Percentiles rank a stretch among this genome's conserved stretches.
These are phyloP conservation scores for Sphaeramia orbicularis DNA, from an alignment of 2,797 vertebrate genomes.

Conservation along the genomic window DNA sequence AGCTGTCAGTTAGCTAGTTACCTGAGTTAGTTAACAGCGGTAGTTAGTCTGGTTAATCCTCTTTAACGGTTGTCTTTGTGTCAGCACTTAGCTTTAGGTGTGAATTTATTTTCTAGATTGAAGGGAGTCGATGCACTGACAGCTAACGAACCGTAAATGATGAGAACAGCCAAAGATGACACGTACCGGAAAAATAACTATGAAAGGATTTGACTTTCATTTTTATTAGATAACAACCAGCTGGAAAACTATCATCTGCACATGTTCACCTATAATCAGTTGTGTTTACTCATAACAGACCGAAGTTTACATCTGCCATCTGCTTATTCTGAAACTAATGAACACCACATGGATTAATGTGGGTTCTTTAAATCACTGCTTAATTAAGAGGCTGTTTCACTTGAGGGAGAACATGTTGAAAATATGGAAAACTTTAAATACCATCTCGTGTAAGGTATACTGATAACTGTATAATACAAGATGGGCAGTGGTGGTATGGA, in stretches of 20 bases:
- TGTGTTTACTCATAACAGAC: not conserved
- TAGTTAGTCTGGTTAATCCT: not conserved
- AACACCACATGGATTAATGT: no score
- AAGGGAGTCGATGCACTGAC: not conserved
- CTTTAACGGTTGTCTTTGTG: not conserved
- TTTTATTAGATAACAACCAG: not conserved
- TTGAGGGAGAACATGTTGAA: no score
- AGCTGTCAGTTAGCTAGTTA: constrained; percentile 16
- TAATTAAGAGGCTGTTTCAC: no score
- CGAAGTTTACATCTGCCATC: constrained; percentile 7
- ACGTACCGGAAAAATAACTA: no score
- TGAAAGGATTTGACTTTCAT: no score
- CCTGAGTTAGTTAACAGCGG: not conserved
- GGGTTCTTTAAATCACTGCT: no score
- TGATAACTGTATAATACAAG: no score
- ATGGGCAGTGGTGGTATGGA: no score
- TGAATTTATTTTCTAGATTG: not conserved
- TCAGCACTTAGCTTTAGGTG: not conserved
- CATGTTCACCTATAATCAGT: constrained; percentile 14
- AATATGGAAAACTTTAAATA: no score
- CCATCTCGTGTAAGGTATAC: no score
- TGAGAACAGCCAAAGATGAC: no score
- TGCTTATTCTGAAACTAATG: not conserved
- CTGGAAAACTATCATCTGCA: not conserved
- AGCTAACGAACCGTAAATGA: not conserved